Evolutionary conservation across 2,888 invertebrate species (phyloP), one percentile per base, ranked within the genome.

Genomic region (Drosophila pseudotakahashii): DNA sequence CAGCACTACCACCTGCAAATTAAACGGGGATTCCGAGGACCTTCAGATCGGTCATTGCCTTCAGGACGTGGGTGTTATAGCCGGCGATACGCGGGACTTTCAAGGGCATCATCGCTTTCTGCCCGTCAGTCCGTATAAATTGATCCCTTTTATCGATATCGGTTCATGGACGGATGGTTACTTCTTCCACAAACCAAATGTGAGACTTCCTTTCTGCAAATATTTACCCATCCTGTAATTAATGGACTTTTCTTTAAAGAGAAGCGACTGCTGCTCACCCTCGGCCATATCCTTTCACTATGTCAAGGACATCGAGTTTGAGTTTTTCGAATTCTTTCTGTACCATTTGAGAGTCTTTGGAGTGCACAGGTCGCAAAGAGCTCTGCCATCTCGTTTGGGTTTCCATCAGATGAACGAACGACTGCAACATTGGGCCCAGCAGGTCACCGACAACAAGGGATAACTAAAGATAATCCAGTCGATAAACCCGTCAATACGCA

Each of bases 271-370:
- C 97, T 98, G 98, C 90, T 97, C 97, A 0, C 98, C 98, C 90
- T 96, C 96, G 91, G 98, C 98, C 0, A 95, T 99, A n/a, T 97
- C 98, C 1, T 98, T 99, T 93, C 99, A 99, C 92, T 98, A 99
- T 92, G 96, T 98, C 0, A 93, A 94, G 14, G 97, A 98, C 0
- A 95, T 97, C 84, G 95, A 96, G 92, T 98, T 99, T 97, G 98
- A 98, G 91, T 96, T 97, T 13, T 91, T 98, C 58, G 98, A 99
- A 89, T 99, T 98, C 92, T 93, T 98, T 55, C 95, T 99, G 79
- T 99, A 99, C 23, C 60, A 73, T 2, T 10, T 85, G 3, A 51
- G 48, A 7, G 59, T 86, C 19, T 19, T 63, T 10, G 75, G 78
- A 0, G 19, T 26, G 7, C 39, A 62, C 51, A 32, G 64, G 32